Evolutionary conservation across 2,888 invertebrate species (phyloP).

Genomic region (Fragum sueziense): DNA sequence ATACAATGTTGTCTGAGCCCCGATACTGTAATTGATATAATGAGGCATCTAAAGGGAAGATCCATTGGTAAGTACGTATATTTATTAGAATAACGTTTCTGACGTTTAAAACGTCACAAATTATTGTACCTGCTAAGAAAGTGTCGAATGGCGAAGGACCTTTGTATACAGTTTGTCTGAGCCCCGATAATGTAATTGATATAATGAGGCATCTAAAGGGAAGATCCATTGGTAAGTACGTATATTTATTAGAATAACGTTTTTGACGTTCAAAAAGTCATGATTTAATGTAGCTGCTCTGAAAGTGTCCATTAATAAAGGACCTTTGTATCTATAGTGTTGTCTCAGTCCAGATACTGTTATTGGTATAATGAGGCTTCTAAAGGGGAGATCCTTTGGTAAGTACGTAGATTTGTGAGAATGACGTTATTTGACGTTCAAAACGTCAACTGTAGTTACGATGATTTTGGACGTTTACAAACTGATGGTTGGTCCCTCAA

Average conservation of each 20-base stretch:
- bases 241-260: too few species aligned
- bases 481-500: too few species aligned
- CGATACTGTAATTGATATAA: constrained; percentile 53
- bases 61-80: constrained; percentile 29
- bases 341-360: constrained; percentile 53
- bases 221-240: constrained; percentile 30
- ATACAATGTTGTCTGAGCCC: constrained; percentile 53
- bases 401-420: constrained; percentile 1
- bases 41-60: constrained; percentile 42
- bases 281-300: constrained; percentile 56
- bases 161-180: constrained; percentile 54
- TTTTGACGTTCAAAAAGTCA: too few species aligned
- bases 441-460: too few species aligned
- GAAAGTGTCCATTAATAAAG: constrained; percentile 44
- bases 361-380: constrained; percentile 47
- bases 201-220: constrained; percentile 48
- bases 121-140: constrained; percentile 52
- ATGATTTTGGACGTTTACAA: too few species aligned
- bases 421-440: too few species aligned
- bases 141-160: constrained; percentile 51
- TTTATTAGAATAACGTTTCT: too few species aligned
- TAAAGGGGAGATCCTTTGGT: constrained; percentile 37
- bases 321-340: constrained; percentile 58
- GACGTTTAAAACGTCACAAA: too few species aligned
- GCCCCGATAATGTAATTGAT: constrained; percentile 50